Evolutionary conservation across 1,140 invertebrate species (phyloP).

Genomic region (Drosophila sulfurigaster): DNA sequence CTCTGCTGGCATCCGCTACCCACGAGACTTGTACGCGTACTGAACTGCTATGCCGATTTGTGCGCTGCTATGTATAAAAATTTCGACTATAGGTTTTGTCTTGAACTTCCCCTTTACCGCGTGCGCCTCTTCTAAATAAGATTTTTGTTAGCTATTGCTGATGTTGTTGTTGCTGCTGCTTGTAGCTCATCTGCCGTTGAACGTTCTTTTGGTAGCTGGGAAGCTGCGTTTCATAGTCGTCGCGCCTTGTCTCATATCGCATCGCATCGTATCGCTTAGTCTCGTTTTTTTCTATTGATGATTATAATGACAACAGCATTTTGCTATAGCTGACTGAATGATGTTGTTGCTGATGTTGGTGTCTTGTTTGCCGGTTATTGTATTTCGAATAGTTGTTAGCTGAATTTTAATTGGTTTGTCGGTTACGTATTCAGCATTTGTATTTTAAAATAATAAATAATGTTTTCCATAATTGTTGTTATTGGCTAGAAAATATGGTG

Average conservation of each 20-base stretch:
- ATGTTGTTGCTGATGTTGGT: slow-evolving; percentile 7
- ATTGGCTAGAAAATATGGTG: slow-evolving; percentile 28
- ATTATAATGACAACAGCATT: slow-evolving; percentile 52
- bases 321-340: not conserved
- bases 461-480: slow-evolving; percentile 39
- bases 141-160: slow-evolving; percentile 26
- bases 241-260: not conserved
- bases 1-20: slow-evolving; percentile 82
- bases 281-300: slow-evolving; percentile 65
- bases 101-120: slow-evolving; percentile 2
- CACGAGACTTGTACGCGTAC: slow-evolving; percentile 84
- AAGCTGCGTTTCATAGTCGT: slow-evolving; percentile 46
- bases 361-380: slow-evolving; percentile 53
- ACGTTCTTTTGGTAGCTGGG: slow-evolving; percentile 67
- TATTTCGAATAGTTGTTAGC: slow-evolving; percentile 41
- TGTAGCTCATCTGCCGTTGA: slow-evolving; percentile 47
- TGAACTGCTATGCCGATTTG: slow-evolving; percentile 73
- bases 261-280: slow-evolving; percentile 45
- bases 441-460: slow-evolving; percentile 37
- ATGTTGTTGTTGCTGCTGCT: slow-evolving; percentile 19
- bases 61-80: slow-evolving; percentile 82
- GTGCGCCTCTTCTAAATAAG: slow-evolving; percentile 23
- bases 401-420: slow-evolving; percentile 70
- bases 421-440: slow-evolving; percentile 51
- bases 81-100: slow-evolving; percentile 69